Evolutionary conservation across 1,140 invertebrate species (phyloP), one percentile per base, ranked within the genome.

Genomic region (Papilio machaon): DNA sequence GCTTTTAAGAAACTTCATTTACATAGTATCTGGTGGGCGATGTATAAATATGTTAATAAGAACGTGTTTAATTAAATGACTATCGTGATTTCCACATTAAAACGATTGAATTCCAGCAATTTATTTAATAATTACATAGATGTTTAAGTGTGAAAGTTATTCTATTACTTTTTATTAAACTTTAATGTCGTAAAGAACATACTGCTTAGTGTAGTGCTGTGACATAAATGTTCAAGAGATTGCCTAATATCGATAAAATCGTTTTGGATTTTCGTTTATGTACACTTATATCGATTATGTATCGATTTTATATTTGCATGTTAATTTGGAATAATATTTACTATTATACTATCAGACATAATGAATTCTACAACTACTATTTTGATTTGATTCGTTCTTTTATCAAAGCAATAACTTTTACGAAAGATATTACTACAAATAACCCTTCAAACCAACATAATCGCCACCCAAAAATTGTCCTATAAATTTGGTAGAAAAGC

Each of bases 31-130:
- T 76, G 47, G 74, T 76, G 74, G 74, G 43, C 74, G 47, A 23
- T 54, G 74, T 23, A 52, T 23, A 47, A 74, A 74, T 76, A 76
- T 76, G 74, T 17, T 23, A 76, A 76, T 76, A 19, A 47, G 23
- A 52, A 54, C 47, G 74, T 76, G 74, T 23, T 76, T 49, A 76
- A 76, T 76, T 76, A 47, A 76, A 49, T 75, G 73, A 47, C 58
- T 43, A 49, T 17, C 15, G 9, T 43, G 43, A 13, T 7, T 54
- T 17, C 52, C 52, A 74, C 8, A 73, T 38, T 30, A 73, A 73
- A 73, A 73, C 38, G 17, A 23, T 75, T 23, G 73, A 46, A 49
- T 75, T n/a, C 73, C 46, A 76, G 47, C 19, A 47, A 23, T 43
- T 4, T 52, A n/a, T 76, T 76, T 15, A 52, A 49, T 54, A 76